Conservation (phyloP, 2,797 vertebrate genomes). For the Lutjanus argentimaculatus region DNA sequence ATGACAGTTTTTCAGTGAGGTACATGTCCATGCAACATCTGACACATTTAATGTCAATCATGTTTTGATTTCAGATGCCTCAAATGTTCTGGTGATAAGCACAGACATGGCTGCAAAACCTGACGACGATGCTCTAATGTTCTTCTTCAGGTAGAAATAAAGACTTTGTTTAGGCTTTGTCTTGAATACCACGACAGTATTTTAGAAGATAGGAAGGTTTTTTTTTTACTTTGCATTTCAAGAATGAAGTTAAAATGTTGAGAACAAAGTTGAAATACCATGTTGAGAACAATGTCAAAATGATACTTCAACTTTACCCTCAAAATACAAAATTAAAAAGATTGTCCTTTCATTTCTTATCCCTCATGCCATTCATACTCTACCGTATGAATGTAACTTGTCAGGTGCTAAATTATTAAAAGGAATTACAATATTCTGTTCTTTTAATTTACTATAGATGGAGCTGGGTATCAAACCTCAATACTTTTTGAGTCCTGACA, state of each 20-base stretch:
- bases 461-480: neutral
- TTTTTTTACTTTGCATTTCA: no score
- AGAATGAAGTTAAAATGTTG: no score
- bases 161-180: neutral
- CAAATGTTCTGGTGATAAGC: conserved; percentile 93
- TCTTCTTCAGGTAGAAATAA: conserved; percentile 93
- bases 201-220: no score
- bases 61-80: conserved; percentile 89
- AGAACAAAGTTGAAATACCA: no score
- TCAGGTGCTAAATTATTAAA: neutral
- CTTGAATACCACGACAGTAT: neutral
- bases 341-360: no score
- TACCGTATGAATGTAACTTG: no score
- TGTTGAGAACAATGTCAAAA: no score
- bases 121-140: conserved; percentile 90
- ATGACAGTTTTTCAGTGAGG: neutral
- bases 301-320: no score
- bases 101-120: conserved; percentile 90
- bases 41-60: neutral
- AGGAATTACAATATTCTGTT: neutral
- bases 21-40: neutral
- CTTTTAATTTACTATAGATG: neutral
- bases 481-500: neutral
- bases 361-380: no score
- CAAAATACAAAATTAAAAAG: no score